phyloP scores from a whole-genome alignment of 92 coral and sea anemone species.

The Umimayanthus chanpuru region DNA sequence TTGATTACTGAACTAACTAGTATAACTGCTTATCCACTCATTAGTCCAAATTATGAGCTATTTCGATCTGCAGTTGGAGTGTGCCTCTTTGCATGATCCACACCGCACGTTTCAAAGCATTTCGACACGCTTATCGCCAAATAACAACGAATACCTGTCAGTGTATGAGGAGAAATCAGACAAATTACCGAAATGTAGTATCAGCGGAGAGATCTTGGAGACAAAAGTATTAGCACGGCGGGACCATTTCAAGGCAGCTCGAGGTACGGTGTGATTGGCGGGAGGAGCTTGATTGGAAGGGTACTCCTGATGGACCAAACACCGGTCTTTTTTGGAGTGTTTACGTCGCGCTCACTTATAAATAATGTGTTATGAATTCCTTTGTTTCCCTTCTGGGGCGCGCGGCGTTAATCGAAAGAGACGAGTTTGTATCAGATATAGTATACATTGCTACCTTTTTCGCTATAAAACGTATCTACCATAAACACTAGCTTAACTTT shows the following conservation, averaged over 20 bases:
- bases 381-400: conserved; percentile 26
- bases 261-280: neutral
- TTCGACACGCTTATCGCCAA: conserved; percentile 23
- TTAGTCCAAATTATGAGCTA: neutral
- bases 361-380: conserved; percentile 12
- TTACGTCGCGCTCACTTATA: conserved; percentile 6
- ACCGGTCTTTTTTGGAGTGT: conserved; percentile 35
- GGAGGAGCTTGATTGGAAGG: neutral
- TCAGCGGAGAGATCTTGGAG: conserved; percentile 35
- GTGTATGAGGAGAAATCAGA: conserved; percentile 26
- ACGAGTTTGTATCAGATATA: neutral
- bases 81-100: conserved; percentile 20
- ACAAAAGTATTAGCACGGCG: conserved; percentile 38
- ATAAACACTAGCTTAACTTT: neutral
- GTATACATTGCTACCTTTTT: too few species aligned
- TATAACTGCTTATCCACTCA: neutral
- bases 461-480: neutral
- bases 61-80: neutral
- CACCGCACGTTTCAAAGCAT: conserved; percentile 8
- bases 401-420: neutral
- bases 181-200: conserved; percentile 24
- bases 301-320: conserved; percentile 5
- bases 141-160: conserved; percentile 21
- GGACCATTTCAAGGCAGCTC: neutral
- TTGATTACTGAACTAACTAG: neutral